A percentile compares a stretch with the other conserved stretches of the same genome.
Evolutionary conservation across 1,140 invertebrate genomes (phyloP).

Genomic region (Saccostrea glomerata): DNA sequence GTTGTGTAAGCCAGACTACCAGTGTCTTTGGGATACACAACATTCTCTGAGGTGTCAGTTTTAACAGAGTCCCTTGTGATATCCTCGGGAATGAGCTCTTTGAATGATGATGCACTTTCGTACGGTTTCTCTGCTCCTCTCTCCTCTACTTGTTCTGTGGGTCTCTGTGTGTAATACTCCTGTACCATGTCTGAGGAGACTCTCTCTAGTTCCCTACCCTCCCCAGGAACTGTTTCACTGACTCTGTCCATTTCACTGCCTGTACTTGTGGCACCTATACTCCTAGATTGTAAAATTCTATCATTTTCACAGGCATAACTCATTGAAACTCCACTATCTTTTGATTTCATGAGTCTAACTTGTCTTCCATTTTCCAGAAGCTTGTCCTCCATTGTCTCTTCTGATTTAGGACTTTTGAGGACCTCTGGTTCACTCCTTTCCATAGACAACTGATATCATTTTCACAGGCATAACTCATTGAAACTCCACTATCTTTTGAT

Average conservation of each 20-base stretch:
- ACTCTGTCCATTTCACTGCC: background rate
- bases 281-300: background rate
- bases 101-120: background rate
- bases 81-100: background rate
- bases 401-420: background rate
- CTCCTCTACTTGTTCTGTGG: background rate
- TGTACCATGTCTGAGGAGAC: background rate
- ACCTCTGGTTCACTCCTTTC: background rate
- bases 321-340: slow-evolving; percentile 27
- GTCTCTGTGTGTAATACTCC: slow-evolving; percentile 19
- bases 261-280: background rate
- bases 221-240: background rate
- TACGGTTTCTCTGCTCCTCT: background rate
- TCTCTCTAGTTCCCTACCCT: background rate
- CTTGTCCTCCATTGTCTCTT: background rate
- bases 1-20: background rate
- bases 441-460: background rate
- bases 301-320: background rate
- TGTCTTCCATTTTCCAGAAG: background rate
- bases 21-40: background rate
- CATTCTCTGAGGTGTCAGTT: slow-evolving; percentile 22
- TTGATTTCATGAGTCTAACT: background rate
- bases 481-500: slow-evolving; percentile 24
- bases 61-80: slow-evolving; percentile 20
- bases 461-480: slow-evolving; percentile 6